Conservation (phyloP, 2,888 invertebrate genomes). For the Spodoptera littoralis region DNA sequence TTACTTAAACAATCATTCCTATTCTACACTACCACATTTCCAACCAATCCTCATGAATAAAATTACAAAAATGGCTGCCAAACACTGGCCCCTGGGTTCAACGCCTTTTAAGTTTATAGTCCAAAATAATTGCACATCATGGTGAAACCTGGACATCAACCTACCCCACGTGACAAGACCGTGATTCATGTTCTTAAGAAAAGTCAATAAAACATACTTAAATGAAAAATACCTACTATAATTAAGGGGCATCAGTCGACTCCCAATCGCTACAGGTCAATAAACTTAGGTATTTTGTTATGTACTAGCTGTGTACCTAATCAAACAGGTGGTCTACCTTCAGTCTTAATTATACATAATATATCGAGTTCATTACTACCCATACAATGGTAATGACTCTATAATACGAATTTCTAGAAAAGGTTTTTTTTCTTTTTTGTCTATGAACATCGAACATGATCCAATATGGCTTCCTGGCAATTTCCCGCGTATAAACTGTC, state of each 20-base stretch:
- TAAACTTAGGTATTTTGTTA: constrained; percentile 35
- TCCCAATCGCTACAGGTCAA: constrained; percentile 37
- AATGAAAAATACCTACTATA: constrained; percentile 23
- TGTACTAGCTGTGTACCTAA: constrained; percentile 35
- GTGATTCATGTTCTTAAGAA: constrained; percentile 12
- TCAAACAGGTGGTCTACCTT: constrained; percentile 39
- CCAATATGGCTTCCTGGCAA: constrained; percentile 26
- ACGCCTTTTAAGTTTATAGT: constrained; percentile 26
- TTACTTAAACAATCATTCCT: no score
- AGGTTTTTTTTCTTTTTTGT: constrained; percentile 27
- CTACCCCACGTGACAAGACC: constrained; percentile 34
- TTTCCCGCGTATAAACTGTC: constrained; percentile 36
- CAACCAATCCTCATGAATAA: not conserved
- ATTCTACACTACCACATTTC: no score
- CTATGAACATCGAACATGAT: constrained; percentile 10
- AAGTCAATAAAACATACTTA: constrained; percentile 20
- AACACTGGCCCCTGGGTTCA: constrained; percentile 30
- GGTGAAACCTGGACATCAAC: constrained; percentile 36
- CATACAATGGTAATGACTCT: constrained; percentile 36
- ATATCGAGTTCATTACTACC: constrained; percentile 41
- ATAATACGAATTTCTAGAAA: constrained; percentile 21
- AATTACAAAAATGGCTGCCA: constrained; percentile 1
- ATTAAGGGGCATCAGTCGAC: constrained; percentile 26
- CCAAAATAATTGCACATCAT: constrained; percentile 41
- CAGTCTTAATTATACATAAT: constrained; percentile 34